phyloP scores from a whole-genome alignment of 2,888 invertebrate species.

The Hirtodrosophila confusa region DNA sequence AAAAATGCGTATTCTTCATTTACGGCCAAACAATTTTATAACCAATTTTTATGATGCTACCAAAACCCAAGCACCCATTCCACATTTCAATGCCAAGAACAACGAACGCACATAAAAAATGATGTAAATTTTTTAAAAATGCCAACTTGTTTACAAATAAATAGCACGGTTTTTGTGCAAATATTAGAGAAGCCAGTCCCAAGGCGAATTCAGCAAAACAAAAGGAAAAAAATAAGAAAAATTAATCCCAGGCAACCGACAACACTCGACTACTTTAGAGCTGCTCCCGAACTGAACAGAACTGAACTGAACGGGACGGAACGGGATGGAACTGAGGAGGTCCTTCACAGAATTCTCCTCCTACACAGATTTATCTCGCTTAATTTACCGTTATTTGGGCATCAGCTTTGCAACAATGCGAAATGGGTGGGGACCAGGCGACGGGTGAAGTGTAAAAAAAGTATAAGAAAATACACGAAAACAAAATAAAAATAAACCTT shows the following conservation, averaged over 20 bases:
- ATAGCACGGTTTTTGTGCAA: slow-evolving; percentile 58
- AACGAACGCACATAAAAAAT: slow-evolving; percentile 64
- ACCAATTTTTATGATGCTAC: slow-evolving; percentile 66
- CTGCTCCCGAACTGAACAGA: slow-evolving; percentile 8
- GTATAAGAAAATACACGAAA: slow-evolving; percentile 52
- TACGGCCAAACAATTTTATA: slow-evolving; percentile 74
- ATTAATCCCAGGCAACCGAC: slow-evolving; percentile 69
- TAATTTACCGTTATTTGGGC: slow-evolving; percentile 79
- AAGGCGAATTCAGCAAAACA: slow-evolving; percentile 19
- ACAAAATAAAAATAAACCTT: slow-evolving; percentile 79
- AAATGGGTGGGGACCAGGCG: slow-evolving; percentile 13
- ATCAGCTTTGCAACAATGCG: slow-evolving; percentile 75
- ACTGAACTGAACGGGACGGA: slow-evolving; percentile 3
- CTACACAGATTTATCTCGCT: slow-evolving; percentile 76
- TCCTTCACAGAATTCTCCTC: slow-evolving; percentile 2
- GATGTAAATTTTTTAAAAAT: slow-evolving; percentile 65
- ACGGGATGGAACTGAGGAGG: slow-evolving; percentile 1
- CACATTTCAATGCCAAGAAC: slow-evolving; percentile 7
- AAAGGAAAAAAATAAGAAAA: slow-evolving; percentile 49
- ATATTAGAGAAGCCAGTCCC: slow-evolving; percentile 45
- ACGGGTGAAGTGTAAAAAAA: slow-evolving; percentile 1
- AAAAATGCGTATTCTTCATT: slow-evolving; percentile 70
- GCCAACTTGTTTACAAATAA: slow-evolving; percentile 77
- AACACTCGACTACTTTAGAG: slow-evolving; percentile 53
- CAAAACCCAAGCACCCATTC: slow-evolving; percentile 7